A percentile compares a stretch with the other conserved stretches of the same genome.
Evolutionary conservation across 2,888 invertebrate species (phyloP).

Genomic region (Sinopyrophorus schimmeli): DNA sequence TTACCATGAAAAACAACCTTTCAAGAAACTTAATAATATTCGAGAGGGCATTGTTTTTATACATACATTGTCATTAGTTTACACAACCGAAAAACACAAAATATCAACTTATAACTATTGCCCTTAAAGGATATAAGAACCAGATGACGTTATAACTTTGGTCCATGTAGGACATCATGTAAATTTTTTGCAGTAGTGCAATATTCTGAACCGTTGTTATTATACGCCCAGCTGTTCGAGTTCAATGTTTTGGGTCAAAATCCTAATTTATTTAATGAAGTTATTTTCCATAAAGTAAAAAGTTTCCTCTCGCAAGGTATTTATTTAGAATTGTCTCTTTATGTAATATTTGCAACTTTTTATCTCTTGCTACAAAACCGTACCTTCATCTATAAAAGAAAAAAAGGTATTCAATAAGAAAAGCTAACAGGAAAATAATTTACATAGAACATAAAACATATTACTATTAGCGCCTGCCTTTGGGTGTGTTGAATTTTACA

Average conservation of each 20-base stretch:
- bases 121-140: slow-evolving; percentile 32
- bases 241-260: slow-evolving; percentile 12
- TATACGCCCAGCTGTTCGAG: slow-evolving; percentile 19
- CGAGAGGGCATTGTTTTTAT: no score
- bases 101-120: slow-evolving; percentile 32
- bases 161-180: slow-evolving; percentile 36
- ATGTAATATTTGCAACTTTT: no score
- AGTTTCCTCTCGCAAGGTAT: no score
- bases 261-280: slow-evolving; percentile 21
- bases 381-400: no score
- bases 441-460: slow-evolving; percentile 20
- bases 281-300: slow-evolving; percentile 20
- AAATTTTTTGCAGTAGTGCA: slow-evolving; percentile 41
- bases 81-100: no score
- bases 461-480: slow-evolving; percentile 27
- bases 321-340: no score
- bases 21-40: no score
- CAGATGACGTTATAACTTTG: slow-evolving; percentile 36
- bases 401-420: neutral
- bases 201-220: slow-evolving; percentile 35
- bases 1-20: no score
- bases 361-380: no score
- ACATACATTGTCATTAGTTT: no score
- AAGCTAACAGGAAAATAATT: slow-evolving; percentile 24
- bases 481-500: slow-evolving; percentile 31